Conservation (phyloP, 2,797 vertebrate species). For the Gambusia yucatana region DNA sequence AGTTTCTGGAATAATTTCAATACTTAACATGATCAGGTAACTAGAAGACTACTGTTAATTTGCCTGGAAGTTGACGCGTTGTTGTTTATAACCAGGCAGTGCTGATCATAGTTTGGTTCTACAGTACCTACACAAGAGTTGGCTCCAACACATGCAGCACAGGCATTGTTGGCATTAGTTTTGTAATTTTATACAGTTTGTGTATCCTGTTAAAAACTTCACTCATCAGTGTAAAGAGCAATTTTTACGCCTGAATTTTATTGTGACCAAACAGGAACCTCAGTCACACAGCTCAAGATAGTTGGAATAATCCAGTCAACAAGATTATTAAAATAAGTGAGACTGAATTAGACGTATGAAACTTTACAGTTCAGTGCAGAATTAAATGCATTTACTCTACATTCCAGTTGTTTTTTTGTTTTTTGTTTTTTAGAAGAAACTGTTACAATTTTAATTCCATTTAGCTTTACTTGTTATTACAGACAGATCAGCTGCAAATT, state of each 20-base stretch:
- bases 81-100: conserved; percentile 7
- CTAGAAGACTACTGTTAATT: conserved; percentile 15
- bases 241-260: not conserved
- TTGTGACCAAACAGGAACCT: not conserved
- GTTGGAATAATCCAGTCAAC: not conserved
- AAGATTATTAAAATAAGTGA: not conserved
- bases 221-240: conserved; percentile 2
- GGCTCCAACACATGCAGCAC: not conserved
- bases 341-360: not conserved
- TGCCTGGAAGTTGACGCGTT: conserved; percentile 19
- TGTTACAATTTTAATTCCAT: not conserved
- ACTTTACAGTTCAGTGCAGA: not conserved
- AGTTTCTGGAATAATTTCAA: conserved; percentile 10
- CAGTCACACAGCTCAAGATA: not conserved
- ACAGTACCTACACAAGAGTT: not conserved
- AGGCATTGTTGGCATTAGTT: conserved; percentile 1
- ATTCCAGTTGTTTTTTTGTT: not conserved
- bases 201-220: conserved; percentile 5
- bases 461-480: not conserved
- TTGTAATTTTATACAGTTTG: not conserved
- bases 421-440: not conserved
- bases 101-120: conserved; percentile 1
- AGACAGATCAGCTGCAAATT: not conserved
- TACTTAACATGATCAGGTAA: conserved; percentile 10
- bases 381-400: not conserved